These are phyloP conservation scores for Alca torda DNA, from an alignment of 2,797 vertebrate genomes.

Conservation along the genomic window DNA sequence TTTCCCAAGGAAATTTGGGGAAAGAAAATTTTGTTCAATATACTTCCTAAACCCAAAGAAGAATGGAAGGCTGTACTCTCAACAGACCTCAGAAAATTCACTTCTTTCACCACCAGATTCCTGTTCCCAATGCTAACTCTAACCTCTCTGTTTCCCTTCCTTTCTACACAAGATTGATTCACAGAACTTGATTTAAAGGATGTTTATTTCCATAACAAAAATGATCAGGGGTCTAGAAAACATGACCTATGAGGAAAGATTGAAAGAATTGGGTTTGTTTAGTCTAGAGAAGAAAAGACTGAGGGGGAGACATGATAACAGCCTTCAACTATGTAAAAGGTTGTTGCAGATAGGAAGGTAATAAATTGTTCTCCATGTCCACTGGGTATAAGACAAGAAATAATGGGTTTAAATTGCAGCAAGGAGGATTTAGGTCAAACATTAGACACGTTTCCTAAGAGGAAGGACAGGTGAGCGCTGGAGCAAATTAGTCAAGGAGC, in stretches of 20 bases:
- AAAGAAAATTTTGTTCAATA: neutral
- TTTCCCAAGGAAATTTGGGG: neutral
- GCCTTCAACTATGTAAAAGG: conserved; percentile 72
- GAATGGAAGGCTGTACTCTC: conserved; percentile 36
- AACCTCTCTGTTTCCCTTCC: conserved; percentile 65
- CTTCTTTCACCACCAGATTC: conserved; percentile 70
- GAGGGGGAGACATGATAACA: conserved; percentile 73
- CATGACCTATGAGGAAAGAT: conserved; percentile 74
- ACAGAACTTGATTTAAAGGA: conserved; percentile 70
- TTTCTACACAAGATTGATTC: conserved; percentile 69
- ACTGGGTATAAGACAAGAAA: conserved; percentile 66
- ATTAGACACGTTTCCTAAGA: conserved; percentile 31
- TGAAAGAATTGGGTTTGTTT: conserved; percentile 73
- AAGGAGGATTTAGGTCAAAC: conserved; percentile 56
- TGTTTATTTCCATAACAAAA: conserved; percentile 73
- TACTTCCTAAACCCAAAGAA: neutral
- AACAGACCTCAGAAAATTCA: conserved; percentile 45
- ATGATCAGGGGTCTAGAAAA: conserved; percentile 72
- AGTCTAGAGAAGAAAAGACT: conserved; percentile 73
- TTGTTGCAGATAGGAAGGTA: conserved; percentile 71
- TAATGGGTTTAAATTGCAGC: conserved; percentile 67
- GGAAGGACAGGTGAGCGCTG: conserved; percentile 65
- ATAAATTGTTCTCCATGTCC: conserved; percentile 68
- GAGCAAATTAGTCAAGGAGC: conserved; percentile 43
- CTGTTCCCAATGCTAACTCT: conserved; percentile 56